A percentile compares a stretch with the other conserved stretches of the same genome.
Conservation (phyloP, 2,113 vertebrate species). For the Chlorodrepanis virens region DNA sequence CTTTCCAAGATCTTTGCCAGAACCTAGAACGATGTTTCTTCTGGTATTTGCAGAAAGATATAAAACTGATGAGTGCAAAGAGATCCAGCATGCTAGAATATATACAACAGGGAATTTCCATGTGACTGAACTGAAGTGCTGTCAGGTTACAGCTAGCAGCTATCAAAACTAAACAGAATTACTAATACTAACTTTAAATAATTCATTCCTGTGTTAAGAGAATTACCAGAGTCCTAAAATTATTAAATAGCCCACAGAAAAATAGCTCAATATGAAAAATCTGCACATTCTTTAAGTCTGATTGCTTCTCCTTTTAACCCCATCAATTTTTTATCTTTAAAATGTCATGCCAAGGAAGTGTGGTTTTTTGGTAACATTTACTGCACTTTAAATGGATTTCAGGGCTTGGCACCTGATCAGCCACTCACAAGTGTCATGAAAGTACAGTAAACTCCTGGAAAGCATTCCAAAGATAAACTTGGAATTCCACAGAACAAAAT, state of each 20-base stretch:
- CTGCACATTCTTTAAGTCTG: not conserved
- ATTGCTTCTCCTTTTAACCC: not conserved
- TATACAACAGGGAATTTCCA: constrained; percentile 52
- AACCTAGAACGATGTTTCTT: constrained; percentile 57
- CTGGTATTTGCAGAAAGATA: constrained; percentile 64
- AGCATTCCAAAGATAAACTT: constrained; percentile 19
- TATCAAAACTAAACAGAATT: constrained; percentile 43
- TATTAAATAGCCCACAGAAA: not conserved
- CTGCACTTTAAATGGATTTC: not conserved
- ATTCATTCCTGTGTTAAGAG: constrained; percentile 34
- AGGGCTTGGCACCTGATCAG: not conserved
- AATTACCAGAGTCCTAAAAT: not conserved
- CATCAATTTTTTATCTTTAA: not conserved
- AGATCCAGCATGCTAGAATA: constrained; percentile 45
- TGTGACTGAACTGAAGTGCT: constrained; percentile 7
- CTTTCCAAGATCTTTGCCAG: constrained; percentile 57
- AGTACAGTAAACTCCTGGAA: constrained; percentile 3
- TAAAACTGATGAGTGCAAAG: constrained; percentile 62
- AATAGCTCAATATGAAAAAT: not conserved
- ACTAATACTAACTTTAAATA: constrained; percentile 47
- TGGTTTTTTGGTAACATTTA: not conserved
- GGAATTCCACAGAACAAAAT: constrained; percentile 5
- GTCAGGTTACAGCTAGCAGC: constrained; percentile 62
- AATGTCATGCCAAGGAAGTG: not conserved
- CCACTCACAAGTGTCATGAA: not conserved